Base-by-base conservation (phyloP, 1,140 invertebrate genomes). In the Drosophila elegans region DNA sequence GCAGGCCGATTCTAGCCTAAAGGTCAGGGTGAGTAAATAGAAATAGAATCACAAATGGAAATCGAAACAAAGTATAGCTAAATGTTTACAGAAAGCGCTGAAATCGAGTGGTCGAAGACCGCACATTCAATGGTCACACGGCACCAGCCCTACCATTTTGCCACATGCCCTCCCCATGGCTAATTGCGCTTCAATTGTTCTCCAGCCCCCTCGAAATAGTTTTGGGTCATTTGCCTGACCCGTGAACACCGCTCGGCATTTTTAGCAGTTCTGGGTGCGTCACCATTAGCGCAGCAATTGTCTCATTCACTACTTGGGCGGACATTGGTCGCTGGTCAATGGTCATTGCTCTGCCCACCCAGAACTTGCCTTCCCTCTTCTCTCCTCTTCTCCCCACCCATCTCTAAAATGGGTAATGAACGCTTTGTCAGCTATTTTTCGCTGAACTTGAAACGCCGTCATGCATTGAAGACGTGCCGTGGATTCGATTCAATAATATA, bases 201-300 rank as follows among this genome's bases (percentile, higher is more conserved):
- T 5, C 36, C 11, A 13, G 32, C 45, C 13, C 21, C 11, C 13
- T 57, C 38, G 42, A 13, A 69, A 71, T 57, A 71, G 68, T 71
- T 71, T 71, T 71, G 68, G 68, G 68, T 71, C 66, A 71, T 71
- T 71, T 57, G 64, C 64, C 52, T 71, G 68, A 71, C 64, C 68
- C 63, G n/a, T 66, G 66, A 38, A 44, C 60, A 52, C 38, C 57
- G n/a, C 34, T 49, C 46, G 59, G 57, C 59, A 32, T 34, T 12
- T 53, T 38, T 21, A 56, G 57, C 57, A 55, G 21, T 71, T 71
- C 52, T 71, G 42, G 29, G 44, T 71, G 67, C 67, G 67, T 71
- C 67, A 71, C 56, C 67, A 71, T 57, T 49, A 71, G 67, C 44
- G 36, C 41, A 71, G 64, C 67, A 71, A 71, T 71, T 71, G 64